phyloP scores from a whole-genome alignment of 2,888 invertebrate species.

The Cosmia trapezina region DNA sequence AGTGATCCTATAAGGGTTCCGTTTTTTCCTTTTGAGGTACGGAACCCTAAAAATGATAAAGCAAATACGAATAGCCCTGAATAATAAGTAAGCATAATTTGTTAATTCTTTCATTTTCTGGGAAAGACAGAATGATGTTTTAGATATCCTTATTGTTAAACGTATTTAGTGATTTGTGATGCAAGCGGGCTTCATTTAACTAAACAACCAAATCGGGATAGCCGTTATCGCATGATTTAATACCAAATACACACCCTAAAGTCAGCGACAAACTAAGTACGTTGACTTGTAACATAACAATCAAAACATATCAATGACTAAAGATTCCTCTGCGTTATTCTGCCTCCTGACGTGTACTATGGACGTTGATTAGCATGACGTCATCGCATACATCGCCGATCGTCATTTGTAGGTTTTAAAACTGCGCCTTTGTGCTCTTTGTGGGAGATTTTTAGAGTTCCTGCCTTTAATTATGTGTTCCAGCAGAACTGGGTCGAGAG shows the following conservation, averaged over 20 bases:
- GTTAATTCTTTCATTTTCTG: neutral
- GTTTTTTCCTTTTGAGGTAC: too few species aligned
- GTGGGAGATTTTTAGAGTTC: slow-evolving; percentile 73
- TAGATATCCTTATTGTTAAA: neutral
- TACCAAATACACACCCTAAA: neutral
- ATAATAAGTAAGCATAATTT: neutral
- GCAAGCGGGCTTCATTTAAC: neutral
- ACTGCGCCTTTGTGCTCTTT: slow-evolving; percentile 70
- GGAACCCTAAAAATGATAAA: too few species aligned
- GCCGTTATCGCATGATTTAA: neutral
- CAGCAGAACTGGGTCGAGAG: slow-evolving; percentile 69
- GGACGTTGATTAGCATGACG: slow-evolving; percentile 47
- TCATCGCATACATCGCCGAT: slow-evolving; percentile 41
- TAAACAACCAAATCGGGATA: neutral
- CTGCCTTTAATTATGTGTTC: slow-evolving; percentile 82
- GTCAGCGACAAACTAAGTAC: neutral
- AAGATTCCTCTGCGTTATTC: neutral
- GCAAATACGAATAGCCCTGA: neutral
- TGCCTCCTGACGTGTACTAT: neutral
- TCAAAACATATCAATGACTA: neutral
- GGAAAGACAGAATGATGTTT: neutral
- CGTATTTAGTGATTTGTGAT: neutral
- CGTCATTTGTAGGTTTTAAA: slow-evolving; percentile 68
- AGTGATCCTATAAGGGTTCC: too few species aligned
- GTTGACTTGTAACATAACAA: neutral